phyloP scores from a whole-genome alignment of 2,797 vertebrate genomes.

The Tokudaia muenninki region DNA sequence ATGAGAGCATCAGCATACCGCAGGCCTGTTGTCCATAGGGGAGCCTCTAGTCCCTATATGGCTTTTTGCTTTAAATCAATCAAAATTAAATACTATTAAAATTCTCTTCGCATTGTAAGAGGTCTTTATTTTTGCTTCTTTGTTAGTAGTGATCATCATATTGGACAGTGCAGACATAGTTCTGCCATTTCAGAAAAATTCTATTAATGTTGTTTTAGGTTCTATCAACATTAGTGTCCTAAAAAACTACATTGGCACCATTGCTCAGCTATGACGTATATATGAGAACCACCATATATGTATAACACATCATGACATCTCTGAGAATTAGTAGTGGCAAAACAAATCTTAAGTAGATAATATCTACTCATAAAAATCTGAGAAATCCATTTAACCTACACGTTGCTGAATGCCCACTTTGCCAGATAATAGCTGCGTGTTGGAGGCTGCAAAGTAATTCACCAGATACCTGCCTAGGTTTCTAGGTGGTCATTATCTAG shows the following conservation, averaged over 20 bases:
- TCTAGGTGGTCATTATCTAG: neutral
- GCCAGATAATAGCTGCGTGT: neutral
- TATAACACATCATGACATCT: neutral
- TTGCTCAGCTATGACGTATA: neutral
- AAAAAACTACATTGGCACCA: neutral
- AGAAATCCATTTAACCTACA: neutral
- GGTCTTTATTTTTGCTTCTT: neutral
- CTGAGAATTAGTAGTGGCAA: neutral
- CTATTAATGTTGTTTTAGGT: neutral
- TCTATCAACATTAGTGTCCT: neutral
- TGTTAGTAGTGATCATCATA: neutral
- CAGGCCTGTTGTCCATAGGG: neutral
- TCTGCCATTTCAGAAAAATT: neutral
- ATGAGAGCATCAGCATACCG: neutral
- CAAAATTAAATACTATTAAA: neutral
- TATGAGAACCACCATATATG: neutral
- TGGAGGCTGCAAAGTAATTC: neutral
- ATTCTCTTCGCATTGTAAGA: neutral
- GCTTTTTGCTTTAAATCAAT: constrained; percentile 5
- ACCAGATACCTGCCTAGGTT: neutral
- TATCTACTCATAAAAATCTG: neutral
- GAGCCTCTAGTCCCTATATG: neutral
- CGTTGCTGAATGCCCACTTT: neutral
- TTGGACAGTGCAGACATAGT: neutral
- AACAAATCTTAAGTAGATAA: neutral